These are phyloP conservation scores for Zoanthus sansibaricus DNA, from an alignment of 92 coral and sea anemone genomes.

Conservation along the genomic window DNA sequence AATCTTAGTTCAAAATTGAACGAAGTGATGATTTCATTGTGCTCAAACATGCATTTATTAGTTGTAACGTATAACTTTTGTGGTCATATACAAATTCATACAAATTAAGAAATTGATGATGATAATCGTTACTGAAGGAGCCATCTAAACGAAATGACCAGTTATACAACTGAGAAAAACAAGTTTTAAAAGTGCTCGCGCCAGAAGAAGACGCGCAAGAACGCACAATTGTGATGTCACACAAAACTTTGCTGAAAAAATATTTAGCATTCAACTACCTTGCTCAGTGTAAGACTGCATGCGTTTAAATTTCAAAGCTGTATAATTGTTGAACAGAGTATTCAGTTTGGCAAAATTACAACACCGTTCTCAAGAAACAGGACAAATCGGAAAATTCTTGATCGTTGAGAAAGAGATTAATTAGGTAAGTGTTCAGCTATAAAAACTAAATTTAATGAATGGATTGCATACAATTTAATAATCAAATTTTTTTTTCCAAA, in stretches of 20 bases:
- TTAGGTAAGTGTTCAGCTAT: conserved; percentile 17
- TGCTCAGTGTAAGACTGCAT: conserved; percentile 5
- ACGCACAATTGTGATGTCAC: conserved; percentile 23
- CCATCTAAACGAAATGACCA: too few species aligned
- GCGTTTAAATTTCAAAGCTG: conserved; percentile 17
- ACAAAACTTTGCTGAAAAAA: background rate
- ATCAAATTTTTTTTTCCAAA: background rate
- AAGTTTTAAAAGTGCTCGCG: conserved; percentile 16
- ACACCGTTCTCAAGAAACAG: conserved; percentile 25
- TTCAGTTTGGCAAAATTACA: conserved; percentile 20
- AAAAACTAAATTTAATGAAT: conserved; percentile 17
- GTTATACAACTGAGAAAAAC: background rate
- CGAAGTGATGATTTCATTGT: too few species aligned
- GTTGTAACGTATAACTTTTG: too few species aligned
- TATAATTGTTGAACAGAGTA: conserved; percentile 14
- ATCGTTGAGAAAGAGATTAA: background rate
- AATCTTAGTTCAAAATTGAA: too few species aligned
- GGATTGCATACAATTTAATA: conserved; percentile 2
- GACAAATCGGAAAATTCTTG: conserved; percentile 15
- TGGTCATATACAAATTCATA: too few species aligned
- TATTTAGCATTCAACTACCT: conserved; percentile 4
- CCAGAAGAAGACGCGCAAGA: conserved; percentile 10
- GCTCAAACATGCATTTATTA: too few species aligned
- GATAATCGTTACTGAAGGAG: too few species aligned
- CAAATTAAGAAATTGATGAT: too few species aligned